Conservation (phyloP, 2,888 invertebrate genomes). For the Ctena decussata region DNA sequence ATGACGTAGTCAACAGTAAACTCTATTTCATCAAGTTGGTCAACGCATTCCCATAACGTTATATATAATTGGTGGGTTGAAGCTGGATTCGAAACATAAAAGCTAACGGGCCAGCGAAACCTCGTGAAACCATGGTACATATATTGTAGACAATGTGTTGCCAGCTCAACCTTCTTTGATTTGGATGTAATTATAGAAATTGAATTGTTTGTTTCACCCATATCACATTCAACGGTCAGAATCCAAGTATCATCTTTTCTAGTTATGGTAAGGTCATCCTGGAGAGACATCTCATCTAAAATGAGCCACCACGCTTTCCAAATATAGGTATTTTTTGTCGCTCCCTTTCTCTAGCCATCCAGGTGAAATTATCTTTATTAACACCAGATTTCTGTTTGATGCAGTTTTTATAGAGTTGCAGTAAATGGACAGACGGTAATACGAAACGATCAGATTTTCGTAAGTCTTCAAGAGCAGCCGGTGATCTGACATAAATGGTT, state of each 20-base stretch:
- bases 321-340: slow-evolving; percentile 3
- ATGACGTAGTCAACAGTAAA: slow-evolving; percentile 47
- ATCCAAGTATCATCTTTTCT: slow-evolving; percentile 9
- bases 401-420: slow-evolving; percentile 5
- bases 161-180: slow-evolving; percentile 24
- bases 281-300: slow-evolving; percentile 50
- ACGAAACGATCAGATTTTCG: neutral
- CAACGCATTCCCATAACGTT: slow-evolving; percentile 37
- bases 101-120: slow-evolving; percentile 47
- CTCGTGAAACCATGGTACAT: slow-evolving; percentile 54
- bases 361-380: slow-evolving; percentile 10
- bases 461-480: neutral
- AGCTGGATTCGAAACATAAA: slow-evolving; percentile 40
- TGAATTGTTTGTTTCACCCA: too few relatives aligned
- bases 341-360: slow-evolving; percentile 43
- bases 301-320: slow-evolving; percentile 38
- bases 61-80: slow-evolving; percentile 28
- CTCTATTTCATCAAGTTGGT: slow-evolving; percentile 36
- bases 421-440: neutral
- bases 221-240: slow-evolving; percentile 40
- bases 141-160: slow-evolving; percentile 45
- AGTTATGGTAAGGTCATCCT: slow-evolving; percentile 37
- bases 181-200: too few relatives aligned
- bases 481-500: neutral
- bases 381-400: slow-evolving; percentile 41